These are phyloP conservation scores for Speoplatyrhinus poulsoni DNA, from an alignment of 2,113 vertebrate genomes.

Conservation along the genomic window DNA sequence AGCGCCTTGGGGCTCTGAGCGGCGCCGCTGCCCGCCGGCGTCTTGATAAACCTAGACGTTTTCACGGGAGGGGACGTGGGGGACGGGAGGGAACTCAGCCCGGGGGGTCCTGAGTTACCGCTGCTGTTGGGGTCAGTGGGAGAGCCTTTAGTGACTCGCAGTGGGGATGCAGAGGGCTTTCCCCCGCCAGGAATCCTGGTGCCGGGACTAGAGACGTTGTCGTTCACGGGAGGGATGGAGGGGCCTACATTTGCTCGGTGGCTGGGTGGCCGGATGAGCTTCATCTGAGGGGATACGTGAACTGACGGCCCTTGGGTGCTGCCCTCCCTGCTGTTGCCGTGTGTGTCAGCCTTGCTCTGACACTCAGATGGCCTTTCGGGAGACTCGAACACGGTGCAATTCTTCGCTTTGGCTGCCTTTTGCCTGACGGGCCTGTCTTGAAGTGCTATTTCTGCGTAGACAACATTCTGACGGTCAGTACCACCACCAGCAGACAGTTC, in stretches of 20 bases:
- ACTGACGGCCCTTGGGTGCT: conserved; percentile 57
- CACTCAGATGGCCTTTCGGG: conserved; percentile 70
- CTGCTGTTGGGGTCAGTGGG: conserved; percentile 47
- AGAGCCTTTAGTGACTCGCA: conserved; percentile 65
- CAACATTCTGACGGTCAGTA: conserved; percentile 65
- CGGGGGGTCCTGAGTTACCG: conserved; percentile 47
- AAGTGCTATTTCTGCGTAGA: conserved; percentile 71
- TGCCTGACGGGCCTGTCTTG: conserved; percentile 76
- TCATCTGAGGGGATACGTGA: conserved; percentile 69
- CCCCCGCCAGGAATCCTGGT: conserved; percentile 77
- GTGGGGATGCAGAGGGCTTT: conserved; percentile 74
- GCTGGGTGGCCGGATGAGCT: conserved; percentile 71
- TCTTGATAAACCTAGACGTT: conserved; percentile 77
- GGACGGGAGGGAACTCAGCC: no score
- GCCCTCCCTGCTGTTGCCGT: conserved; percentile 44
- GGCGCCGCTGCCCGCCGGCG: conserved; percentile 55
- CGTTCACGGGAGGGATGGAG: conserved; percentile 61
- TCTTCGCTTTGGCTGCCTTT: conserved; percentile 62
- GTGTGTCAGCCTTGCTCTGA: conserved; percentile 52
- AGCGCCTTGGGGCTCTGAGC: conserved; percentile 68
- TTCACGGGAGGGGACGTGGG: conserved; percentile 75
- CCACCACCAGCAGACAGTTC: conserved; percentile 79
- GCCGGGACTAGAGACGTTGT: conserved; percentile 62
- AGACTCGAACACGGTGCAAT: conserved; percentile 68
- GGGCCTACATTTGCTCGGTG: conserved; percentile 62